Conservation (phyloP, 2,888 invertebrate species). For the Caenorhabditis sp. region DNA sequence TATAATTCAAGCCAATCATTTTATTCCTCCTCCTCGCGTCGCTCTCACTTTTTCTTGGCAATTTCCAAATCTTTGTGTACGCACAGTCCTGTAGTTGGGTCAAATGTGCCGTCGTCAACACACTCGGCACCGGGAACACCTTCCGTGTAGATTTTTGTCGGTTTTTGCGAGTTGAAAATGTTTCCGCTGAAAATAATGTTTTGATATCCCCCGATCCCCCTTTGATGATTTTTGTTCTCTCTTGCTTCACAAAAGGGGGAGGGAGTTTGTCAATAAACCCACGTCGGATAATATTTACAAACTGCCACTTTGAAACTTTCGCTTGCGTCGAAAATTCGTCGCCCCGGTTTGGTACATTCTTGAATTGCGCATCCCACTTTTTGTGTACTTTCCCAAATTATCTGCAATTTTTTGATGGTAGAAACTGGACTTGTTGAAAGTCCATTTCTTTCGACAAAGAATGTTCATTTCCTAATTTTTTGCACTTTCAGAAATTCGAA, state of each 20-base stretch:
- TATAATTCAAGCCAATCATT: conserved; percentile 32
- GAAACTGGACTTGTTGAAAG: neutral
- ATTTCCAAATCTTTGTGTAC: conserved; percentile 6
- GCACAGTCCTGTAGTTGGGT: conserved; percentile 32
- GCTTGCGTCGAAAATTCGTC: conserved; percentile 19
- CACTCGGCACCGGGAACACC: conserved; percentile 15
- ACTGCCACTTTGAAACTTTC: conserved; percentile 32
- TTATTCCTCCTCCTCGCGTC: conserved; percentile 10
- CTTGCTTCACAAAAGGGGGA: no score
- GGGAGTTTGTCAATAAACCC: conserved; percentile 4
- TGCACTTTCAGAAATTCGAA: no score
- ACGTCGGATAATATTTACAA: conserved; percentile 44
- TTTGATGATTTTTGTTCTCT: no score
- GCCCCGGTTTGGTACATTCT: conserved; percentile 21
- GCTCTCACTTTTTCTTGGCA: conserved; percentile 10
- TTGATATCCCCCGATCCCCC: no score
- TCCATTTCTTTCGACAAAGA: neutral
- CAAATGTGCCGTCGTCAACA: conserved; percentile 12
- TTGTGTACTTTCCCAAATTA: conserved; percentile 34
- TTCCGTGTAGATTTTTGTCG: conserved; percentile 16
- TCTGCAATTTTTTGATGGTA: conserved; percentile 11
- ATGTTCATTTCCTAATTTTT: neutral
- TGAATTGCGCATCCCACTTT: conserved; percentile 30
- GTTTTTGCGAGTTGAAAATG: conserved; percentile 17
- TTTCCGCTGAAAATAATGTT: conserved; percentile 19